These are phyloP conservation scores for Spea hammondii DNA, from an alignment of 2,797 vertebrate genomes.

Conservation along the genomic window DNA sequence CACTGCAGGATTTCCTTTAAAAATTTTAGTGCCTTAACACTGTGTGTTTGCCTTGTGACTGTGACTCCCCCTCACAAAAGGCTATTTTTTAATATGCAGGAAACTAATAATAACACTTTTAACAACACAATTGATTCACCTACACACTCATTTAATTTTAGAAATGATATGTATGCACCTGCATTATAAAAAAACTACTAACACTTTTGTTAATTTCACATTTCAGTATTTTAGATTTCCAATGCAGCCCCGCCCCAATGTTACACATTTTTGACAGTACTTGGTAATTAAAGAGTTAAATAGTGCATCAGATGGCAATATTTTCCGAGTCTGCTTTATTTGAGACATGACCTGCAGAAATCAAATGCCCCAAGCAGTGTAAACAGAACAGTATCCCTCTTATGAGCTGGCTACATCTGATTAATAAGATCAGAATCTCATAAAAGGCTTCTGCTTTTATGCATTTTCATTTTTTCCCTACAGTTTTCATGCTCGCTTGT, in stretches of 20 bases:
- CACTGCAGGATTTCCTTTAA: conserved; percentile 44
- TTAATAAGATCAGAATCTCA: conserved; percentile 51
- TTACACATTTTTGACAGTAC: neutral
- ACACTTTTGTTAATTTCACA: too few species aligned
- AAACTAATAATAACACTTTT: neutral
- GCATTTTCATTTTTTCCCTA: conserved; percentile 29
- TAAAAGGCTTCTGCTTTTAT: conserved; percentile 40
- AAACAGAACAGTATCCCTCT: conserved; percentile 45
- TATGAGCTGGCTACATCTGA: conserved; percentile 44
- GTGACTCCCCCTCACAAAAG: conserved; percentile 3
- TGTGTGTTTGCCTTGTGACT: conserved; percentile 30
- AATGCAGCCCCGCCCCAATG: neutral
- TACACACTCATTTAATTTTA: neutral
- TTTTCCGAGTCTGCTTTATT: conserved; percentile 43
- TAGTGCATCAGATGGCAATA: conserved; percentile 49
- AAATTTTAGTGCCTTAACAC: conserved; percentile 45
- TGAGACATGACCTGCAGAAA: conserved; percentile 47
- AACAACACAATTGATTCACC: neutral
- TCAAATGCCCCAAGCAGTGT: conserved; percentile 48
- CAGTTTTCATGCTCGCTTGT: conserved; percentile 15
- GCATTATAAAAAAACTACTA: too few species aligned
- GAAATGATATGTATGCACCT: neutral
- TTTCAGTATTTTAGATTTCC: neutral
- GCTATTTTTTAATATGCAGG: neutral
- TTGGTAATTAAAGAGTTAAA: conserved; percentile 33